Conservation (phyloP, 2,888 invertebrate species). For the Tribolium freemani region DNA sequence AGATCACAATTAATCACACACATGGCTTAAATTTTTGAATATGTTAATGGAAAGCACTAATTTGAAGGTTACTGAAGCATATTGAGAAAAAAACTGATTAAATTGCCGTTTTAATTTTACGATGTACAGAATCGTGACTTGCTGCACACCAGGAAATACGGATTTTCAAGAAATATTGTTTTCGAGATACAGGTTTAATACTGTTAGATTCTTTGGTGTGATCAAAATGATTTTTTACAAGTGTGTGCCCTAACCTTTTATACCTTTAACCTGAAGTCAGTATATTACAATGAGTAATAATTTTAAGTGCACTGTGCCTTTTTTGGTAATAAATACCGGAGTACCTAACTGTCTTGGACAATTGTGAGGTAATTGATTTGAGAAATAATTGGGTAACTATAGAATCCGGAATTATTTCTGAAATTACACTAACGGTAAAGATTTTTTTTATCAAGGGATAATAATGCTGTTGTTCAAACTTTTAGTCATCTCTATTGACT, state of each 20-base stretch:
- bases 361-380: neutral
- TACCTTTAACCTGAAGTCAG: neutral
- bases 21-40: neutral
- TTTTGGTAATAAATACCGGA: neutral
- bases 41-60: neutral
- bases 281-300: neutral
- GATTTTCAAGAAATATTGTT: neutral
- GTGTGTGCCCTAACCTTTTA: neutral
- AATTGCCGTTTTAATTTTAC: neutral
- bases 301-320: neutral
- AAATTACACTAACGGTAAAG: too few species aligned
- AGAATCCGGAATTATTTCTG: too few species aligned
- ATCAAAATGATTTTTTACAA: neutral
- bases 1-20: too few species aligned
- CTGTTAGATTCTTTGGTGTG: neutral
- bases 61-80: neutral
- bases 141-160: neutral
- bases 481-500: too few species aligned
- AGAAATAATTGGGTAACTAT: too few species aligned
- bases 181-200: neutral
- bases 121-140: neutral
- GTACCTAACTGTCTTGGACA: neutral
- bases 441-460: too few species aligned
- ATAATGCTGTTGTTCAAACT: too few species aligned
- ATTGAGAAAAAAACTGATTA: neutral